Conservation (phyloP, 2,113 vertebrate genomes). For the Oryctolagus cuniculus region DNA sequence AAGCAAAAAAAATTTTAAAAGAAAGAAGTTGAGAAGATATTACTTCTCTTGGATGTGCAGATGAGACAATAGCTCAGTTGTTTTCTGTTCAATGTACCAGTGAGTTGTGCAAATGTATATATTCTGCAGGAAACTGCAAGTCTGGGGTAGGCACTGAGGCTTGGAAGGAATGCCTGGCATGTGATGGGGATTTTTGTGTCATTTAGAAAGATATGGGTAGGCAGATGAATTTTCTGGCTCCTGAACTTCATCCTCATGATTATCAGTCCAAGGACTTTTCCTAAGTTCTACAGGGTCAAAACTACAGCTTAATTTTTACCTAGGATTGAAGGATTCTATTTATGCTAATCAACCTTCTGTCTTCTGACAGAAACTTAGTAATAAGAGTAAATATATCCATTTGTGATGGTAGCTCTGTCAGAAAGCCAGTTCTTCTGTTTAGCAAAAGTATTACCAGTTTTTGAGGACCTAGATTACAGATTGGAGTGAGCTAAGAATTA, state of each 20-base stretch:
- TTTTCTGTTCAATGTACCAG: background rate
- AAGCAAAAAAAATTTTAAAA: too few relatives aligned
- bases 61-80: background rate
- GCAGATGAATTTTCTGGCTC: background rate
- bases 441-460: background rate
- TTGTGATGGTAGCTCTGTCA: background rate
- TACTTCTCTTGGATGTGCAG: background rate
- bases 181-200: background rate
- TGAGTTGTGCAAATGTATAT: background rate
- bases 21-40: background rate
- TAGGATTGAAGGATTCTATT: background rate
- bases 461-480: background rate
- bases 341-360: background rate
- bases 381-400: background rate
- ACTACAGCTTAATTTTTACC: background rate
- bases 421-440: background rate
- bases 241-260: background rate
- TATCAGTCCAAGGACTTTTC: background rate
- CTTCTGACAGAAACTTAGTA: background rate
- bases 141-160: background rate
- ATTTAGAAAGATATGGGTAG: background rate
- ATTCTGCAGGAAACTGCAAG: background rate
- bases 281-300: background rate
- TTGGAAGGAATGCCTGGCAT: background rate
- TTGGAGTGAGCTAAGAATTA: background rate